Base-by-base conservation (phyloP, 2,888 invertebrate genomes). In the Parnassius mnemosyne region DNA sequence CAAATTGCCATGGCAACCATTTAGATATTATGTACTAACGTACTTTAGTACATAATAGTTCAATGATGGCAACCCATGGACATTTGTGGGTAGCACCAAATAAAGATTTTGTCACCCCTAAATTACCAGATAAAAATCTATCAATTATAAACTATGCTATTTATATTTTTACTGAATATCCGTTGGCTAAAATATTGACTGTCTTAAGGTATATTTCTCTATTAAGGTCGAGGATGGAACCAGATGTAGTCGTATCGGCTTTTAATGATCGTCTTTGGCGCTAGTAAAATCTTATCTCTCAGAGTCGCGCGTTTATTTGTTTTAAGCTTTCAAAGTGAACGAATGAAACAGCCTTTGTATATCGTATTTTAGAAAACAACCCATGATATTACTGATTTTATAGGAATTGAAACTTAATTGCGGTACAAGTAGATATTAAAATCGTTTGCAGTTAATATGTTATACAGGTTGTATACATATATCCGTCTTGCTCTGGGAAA, bases 311-410 rank as follows among this genome's bases (percentile, higher is more conserved):
- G 84, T 89, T 89, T 89, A 90, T 90, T 89, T 90, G 89, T 90
- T 89, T 89, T 86, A 87, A 87, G 87, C 87, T 85, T 84, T 84
- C 87, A 87, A 84, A 87, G 84, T 79, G 87, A 81, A 83, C 84
- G 87, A 89, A 81, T 85, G 89, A 89, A 89, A 90, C 88, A 83
- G 84, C 79, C 84, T 63, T 63, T 82, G 76, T 78, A 74, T 83
- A 79, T 82, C 73, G 66, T 68, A 70, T 80, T 76, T 77, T 76
- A 9, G 43, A 52, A 66, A 81, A 83, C 66, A 72, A 65, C 77
- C 0, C 73, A 84, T 71, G 59, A 57, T 10, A 12, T 13, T 7
- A 10, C 16, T 1, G 0, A 1, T 0, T 1, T 0, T 60, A 69
- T 54, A 42, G 1, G 0, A 80, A 70, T 57, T 51, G 68, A 0